phyloP scores from a whole-genome alignment of 2,797 vertebrate genomes.

The Phylloscopus collybita region DNA sequence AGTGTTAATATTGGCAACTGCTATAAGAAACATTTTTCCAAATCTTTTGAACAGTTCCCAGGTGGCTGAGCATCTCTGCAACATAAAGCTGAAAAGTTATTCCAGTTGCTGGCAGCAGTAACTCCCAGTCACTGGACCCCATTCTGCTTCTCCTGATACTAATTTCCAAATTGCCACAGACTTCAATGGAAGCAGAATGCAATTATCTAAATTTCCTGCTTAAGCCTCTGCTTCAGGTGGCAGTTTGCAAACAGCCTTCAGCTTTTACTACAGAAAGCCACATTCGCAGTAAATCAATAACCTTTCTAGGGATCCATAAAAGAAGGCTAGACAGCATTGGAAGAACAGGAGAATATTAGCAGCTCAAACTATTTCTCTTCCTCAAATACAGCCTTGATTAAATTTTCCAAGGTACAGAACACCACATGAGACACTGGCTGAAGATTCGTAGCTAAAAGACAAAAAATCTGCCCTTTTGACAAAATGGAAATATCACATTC shows the following conservation, averaged over 20 bases:
- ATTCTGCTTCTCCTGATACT: neutral
- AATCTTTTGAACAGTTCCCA: neutral
- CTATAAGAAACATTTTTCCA: neutral
- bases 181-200: slow-evolving; percentile 8
- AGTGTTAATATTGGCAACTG: neutral
- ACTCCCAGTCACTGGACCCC: neutral
- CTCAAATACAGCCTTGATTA: slow-evolving; percentile 16
- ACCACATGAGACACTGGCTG: neutral
- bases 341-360: neutral
- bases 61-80: neutral
- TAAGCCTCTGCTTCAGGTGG: slow-evolving; percentile 4
- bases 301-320: slow-evolving; percentile 27
- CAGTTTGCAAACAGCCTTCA: slow-evolving; percentile 23
- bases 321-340: neutral
- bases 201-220: neutral
- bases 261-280: slow-evolving; percentile 12
- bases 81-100: neutral
- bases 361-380: slow-evolving; percentile 33
- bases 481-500: slow-evolving; percentile 36
- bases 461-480: neutral
- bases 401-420: neutral
- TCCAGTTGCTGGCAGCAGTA: neutral
- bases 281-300: neutral
- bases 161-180: neutral
- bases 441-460: neutral